A percentile compares a stretch with the other conserved stretches of the same genome.
These are phyloP conservation scores for Cheirogaleus major DNA, from an alignment of 2,797 vertebrate species.

Conservation along the genomic window DNA sequence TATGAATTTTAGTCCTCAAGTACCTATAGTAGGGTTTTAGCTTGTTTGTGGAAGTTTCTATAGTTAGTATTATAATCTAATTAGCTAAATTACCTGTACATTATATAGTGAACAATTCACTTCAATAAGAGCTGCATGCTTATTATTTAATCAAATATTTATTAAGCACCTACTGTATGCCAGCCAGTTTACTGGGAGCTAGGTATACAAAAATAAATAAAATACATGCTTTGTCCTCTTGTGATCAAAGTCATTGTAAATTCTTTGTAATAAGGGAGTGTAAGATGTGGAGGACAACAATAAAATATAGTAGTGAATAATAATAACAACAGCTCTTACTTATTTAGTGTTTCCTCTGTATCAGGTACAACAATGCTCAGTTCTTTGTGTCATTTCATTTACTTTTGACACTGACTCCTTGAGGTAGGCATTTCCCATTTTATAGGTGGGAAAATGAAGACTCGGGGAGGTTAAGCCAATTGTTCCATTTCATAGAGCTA, in stretches of 20 bases:
- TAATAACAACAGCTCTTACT: not conserved
- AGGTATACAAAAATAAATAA: not conserved
- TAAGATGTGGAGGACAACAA: not conserved
- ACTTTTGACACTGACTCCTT: not conserved
- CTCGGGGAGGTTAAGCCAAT: not conserved
- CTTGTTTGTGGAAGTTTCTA: not conserved
- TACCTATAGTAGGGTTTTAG: not conserved
- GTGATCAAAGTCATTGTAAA: not conserved
- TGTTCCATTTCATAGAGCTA: not conserved
- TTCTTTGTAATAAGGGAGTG: not conserved
- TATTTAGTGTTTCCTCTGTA: not conserved
- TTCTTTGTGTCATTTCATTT: not conserved
- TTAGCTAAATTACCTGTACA: not conserved
- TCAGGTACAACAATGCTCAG: not conserved
- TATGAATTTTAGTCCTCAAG: not conserved
- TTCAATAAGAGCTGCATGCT: not conserved
- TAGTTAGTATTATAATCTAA: not conserved
- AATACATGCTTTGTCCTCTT: not conserved
- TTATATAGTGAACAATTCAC: not conserved
- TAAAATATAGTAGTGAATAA: not conserved
- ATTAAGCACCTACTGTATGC: not conserved
- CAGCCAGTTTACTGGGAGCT: not conserved
- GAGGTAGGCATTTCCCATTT: not conserved
- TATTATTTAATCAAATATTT: constrained; percentile 44
- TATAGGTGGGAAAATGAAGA: not conserved